Base-by-base conservation (phyloP, 2,888 invertebrate species). In the Leucophenga montana region DNA sequence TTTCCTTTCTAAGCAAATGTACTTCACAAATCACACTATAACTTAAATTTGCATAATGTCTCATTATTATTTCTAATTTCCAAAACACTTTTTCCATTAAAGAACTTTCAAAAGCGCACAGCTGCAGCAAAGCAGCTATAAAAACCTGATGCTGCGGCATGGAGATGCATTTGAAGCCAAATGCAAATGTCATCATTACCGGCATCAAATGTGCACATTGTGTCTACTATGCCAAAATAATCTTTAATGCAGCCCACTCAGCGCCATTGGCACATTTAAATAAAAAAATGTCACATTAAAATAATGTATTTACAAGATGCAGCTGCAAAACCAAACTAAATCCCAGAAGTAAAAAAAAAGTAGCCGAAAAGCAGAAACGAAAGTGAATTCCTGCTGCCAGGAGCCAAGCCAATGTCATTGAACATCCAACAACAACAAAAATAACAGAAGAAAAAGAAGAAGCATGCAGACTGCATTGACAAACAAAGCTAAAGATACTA, bases 391-490 rank as follows among this genome's bases (percentile, higher is more conserved):
- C 46, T 64, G 39, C 27, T 39, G 59, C 33, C 33, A 27, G 27
- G 27, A 27, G 50, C 22, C 56, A 66, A 27, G 50, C 22, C 56
- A 66, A 56, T 68, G 70, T 48, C 66, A 66, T 18, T 73, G 70
- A 50, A 65, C 9, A 16, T 39, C 20, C n/a, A n/a, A 16, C 53
- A 54, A 44, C n/a, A n/a, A n/a, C n/a, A n/a, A n/a, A n/a, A n/a
- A n/a, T n/a, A 65, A 56, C 72, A 73, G 75, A 73, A 64, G 62
- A 54, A 70, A 62, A 46, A 20, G 33, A 16, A 18, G n/a, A 71
- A 71, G 68, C 48, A 8, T 39, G 39, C 64, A 57, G 22, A 27
- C 62, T 20, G 18, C 22, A 16, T 27, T 71, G 69, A 66, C 74
- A 74, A 68, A 39, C 11, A 11, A 39, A 39, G 39, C 11, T 39